phyloP scores from a whole-genome alignment of 2,888 invertebrate genomes.

The Dasypolia templi region DNA sequence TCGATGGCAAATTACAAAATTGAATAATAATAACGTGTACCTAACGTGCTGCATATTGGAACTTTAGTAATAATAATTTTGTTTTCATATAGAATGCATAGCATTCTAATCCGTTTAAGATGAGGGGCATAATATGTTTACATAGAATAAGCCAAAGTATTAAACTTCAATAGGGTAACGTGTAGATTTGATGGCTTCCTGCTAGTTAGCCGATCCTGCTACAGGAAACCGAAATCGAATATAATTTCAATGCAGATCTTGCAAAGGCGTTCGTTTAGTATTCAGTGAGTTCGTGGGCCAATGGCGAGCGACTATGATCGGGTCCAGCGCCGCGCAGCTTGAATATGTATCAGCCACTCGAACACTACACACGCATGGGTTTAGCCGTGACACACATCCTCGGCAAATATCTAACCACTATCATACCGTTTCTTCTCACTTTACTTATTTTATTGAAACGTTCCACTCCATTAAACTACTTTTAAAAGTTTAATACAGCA shows the following conservation, averaged over 20 bases:
- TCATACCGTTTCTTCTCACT: constrained; percentile 74
- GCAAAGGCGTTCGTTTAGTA: constrained; percentile 82
- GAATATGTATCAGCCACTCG: constrained; percentile 86
- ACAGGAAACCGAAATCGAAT: constrained; percentile 82
- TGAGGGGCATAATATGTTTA: constrained; percentile 67
- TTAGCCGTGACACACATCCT: constrained; percentile 87
- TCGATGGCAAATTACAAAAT: constrained; percentile 66
- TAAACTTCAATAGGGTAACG: constrained; percentile 48
- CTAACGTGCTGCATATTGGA: constrained; percentile 50
- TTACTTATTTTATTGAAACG: constrained; percentile 59
- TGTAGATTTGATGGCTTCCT: constrained; percentile 67
- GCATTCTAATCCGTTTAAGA: constrained; percentile 65
- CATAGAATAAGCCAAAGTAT: constrained; percentile 58
- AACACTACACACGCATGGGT: constrained; percentile 79
- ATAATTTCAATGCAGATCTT: constrained; percentile 85
- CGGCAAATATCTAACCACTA: constrained; percentile 72
- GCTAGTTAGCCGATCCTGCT: constrained; percentile 69
- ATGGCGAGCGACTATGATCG: constrained; percentile 81
- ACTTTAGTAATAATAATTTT: constrained; percentile 67
- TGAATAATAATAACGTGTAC: constrained; percentile 65
- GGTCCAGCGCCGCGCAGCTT: constrained; percentile 78
- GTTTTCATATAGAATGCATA: constrained; percentile 60
- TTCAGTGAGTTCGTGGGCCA: constrained; percentile 85
- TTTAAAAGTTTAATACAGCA: constrained; percentile 65
- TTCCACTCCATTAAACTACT: constrained; percentile 63